phyloP scores from a whole-genome alignment of 2,797 vertebrate species.

The Crypturellus tataupa region DNA sequence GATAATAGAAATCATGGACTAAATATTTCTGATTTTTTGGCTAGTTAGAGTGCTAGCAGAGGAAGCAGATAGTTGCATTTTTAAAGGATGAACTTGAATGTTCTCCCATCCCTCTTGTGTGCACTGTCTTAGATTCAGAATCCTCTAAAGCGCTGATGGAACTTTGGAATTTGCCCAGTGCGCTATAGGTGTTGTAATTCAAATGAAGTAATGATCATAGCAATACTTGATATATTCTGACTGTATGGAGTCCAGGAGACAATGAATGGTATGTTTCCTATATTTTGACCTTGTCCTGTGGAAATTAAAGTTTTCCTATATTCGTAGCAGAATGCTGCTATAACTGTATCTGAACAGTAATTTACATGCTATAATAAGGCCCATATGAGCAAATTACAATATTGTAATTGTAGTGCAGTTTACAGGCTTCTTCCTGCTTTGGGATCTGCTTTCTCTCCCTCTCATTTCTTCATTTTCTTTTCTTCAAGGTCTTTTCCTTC shows the following conservation, averaged over 20 bases:
- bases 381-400: conserved; percentile 16
- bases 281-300: neutral
- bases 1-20: neutral
- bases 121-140: neutral
- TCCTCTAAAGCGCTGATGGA: conserved; percentile 4
- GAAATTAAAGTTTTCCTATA: conserved; percentile 13
- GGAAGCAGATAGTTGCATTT: neutral
- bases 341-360: neutral
- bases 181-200: conserved; percentile 26
- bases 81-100: neutral
- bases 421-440: neutral
- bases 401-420: conserved; percentile 7
- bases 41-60: neutral
- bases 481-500: neutral
- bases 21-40: neutral
- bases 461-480: neutral
- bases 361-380: neutral
- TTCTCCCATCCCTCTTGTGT: neutral
- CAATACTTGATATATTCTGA: conserved; percentile 6
- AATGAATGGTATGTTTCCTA: neutral
- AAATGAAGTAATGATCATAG: conserved; percentile 36
- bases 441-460: neutral
- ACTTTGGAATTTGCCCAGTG: conserved; percentile 11
- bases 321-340: neutral
- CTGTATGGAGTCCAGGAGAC: neutral